Percentiles rank a stretch among this genome's conserved stretches.
Evolutionary conservation across 2,113 vertebrate species (phyloP).

Genomic region (Lophura nycthemera): DNA sequence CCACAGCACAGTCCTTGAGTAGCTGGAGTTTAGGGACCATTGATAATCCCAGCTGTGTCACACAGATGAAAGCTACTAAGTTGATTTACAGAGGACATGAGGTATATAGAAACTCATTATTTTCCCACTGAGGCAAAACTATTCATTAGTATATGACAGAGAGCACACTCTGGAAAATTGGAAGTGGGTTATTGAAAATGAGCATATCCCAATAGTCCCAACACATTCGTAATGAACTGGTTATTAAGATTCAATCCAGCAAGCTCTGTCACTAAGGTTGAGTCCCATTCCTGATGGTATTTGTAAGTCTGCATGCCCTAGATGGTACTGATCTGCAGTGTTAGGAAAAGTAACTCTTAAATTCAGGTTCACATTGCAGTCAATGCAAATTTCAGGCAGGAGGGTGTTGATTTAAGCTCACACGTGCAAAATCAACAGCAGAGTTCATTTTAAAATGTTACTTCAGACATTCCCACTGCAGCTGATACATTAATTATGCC

Average conservation of each 20-base stretch:
- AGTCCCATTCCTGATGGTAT: not conserved
- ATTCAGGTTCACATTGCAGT: not conserved
- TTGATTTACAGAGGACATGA: not conserved
- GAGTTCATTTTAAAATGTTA: not conserved
- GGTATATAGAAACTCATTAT: not conserved
- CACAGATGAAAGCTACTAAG: not conserved
- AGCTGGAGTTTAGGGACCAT: not conserved
- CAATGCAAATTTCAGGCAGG: slow-evolving; percentile 1
- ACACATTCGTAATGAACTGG: not conserved
- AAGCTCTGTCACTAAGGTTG: not conserved
- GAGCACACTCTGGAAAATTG: not conserved
- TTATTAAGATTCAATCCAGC: not conserved
- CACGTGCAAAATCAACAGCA: not conserved
- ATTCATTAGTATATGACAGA: not conserved
- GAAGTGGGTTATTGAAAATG: not conserved
- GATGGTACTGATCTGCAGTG: slow-evolving; percentile 45
- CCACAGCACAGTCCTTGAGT: rapidly evolving
- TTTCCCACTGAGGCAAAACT: not conserved
- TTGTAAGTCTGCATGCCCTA: not conserved
- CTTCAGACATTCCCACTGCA: slow-evolving; percentile 23
- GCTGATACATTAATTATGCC: slow-evolving; percentile 15
- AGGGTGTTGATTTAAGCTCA: not conserved
- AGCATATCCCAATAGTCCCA: not conserved
- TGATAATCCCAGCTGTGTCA: not conserved
- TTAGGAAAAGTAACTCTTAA: not conserved